Percentiles rank a stretch among this genome's conserved stretches.
Evolutionary conservation across 2,113 vertebrate species (phyloP).

Genomic region (Sminthopsis crassicaudata): DNA sequence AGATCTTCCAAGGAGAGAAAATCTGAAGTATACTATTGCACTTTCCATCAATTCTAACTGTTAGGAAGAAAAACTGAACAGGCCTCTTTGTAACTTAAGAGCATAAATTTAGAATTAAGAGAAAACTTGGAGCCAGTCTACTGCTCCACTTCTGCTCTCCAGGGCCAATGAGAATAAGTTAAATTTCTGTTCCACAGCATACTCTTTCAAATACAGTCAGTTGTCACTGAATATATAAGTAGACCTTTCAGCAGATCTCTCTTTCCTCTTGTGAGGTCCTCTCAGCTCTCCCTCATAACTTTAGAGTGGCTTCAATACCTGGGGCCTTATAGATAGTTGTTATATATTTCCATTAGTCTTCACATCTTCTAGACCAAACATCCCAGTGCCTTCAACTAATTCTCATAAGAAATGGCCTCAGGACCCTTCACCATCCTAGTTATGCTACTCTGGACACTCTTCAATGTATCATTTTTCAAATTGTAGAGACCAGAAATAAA

Average conservation of each 20-base stretch:
- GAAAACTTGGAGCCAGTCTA: not conserved
- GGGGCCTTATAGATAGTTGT: not conserved
- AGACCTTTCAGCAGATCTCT: not conserved
- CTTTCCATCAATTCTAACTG: not conserved
- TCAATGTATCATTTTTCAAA: not conserved
- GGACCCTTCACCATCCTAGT: not conserved
- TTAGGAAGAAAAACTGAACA: not conserved
- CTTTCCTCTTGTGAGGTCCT: not conserved
- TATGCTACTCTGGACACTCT: not conserved
- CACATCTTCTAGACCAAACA: not conserved
- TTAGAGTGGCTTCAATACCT: not conserved
- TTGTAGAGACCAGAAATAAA: not conserved
- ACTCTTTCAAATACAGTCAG: not conserved
- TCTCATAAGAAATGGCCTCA: not conserved
- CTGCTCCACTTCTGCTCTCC: not conserved
- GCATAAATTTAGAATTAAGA: not conserved
- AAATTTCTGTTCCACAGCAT: not conserved
- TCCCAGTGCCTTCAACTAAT: not conserved
- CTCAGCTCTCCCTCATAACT: too few relatives aligned
- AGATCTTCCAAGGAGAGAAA: not conserved
- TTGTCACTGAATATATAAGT: not conserved
- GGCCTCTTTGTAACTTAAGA: not conserved
- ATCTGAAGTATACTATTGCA: not conserved
- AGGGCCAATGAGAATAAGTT: not conserved
- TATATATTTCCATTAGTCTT: not conserved